Evolutionary conservation across 2,113 vertebrate genomes (phyloP).

Genomic region (Herpailurus yagouaroundi): DNA sequence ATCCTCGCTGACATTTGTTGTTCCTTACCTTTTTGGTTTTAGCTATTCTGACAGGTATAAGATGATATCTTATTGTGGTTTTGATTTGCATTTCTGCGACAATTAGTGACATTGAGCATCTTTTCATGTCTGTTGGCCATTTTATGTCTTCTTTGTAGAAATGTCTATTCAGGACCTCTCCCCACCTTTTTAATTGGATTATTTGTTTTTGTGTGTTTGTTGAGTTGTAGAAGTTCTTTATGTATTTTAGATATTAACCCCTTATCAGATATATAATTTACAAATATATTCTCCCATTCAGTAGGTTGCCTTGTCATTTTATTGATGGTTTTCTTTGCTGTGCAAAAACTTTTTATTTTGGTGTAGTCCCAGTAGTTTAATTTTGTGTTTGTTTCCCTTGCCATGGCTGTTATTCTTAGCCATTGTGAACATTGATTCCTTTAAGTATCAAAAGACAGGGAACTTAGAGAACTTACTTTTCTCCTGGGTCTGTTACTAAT

Average conservation of each 20-base stretch:
- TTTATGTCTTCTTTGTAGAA: not conserved
- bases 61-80: not conserved
- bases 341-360: not conserved
- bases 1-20: not conserved
- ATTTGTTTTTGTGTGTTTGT: not conserved
- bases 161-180: not conserved
- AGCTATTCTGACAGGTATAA: not conserved
- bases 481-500: not conserved
- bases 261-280: not conserved
- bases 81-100: not conserved
- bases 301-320: not conserved
- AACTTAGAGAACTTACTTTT: conserved; percentile 5
- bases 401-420: not conserved
- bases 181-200: not conserved
- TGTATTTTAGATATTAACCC: not conserved
- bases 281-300: not conserved
- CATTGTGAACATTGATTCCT: not conserved
- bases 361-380: not conserved
- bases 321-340: not conserved
- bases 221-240: not conserved
- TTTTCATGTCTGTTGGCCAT: not conserved
- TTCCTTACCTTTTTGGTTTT: not conserved
- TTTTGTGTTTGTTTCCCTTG: not conserved
- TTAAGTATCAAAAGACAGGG: not conserved
- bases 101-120: not conserved